phyloP scores from a whole-genome alignment of 1,140 invertebrate genomes.

The Drosophila arizonae region DNA sequence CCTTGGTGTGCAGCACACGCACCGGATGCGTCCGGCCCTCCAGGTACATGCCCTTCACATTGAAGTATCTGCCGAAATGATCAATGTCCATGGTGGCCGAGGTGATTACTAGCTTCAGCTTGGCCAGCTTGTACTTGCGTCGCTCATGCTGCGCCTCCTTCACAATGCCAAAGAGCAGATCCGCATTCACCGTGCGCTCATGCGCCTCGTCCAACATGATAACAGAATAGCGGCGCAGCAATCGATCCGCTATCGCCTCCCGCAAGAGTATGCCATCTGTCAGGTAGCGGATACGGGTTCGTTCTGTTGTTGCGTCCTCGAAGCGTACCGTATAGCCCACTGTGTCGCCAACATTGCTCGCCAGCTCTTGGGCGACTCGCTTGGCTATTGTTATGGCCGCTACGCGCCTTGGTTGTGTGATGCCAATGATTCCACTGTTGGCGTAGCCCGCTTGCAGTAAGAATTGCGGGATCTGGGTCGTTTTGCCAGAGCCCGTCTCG shows the following conservation, averaged over 20 bases:
- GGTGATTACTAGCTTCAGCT: slow-evolving; percentile 93
- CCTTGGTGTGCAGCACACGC: slow-evolving; percentile 89
- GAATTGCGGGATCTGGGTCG: slow-evolving; percentile 94
- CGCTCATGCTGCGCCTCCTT: slow-evolving; percentile 90
- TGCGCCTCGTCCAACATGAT: slow-evolving; percentile 99
- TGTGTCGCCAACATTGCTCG: slow-evolving; percentile 85
- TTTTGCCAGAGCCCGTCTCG: slow-evolving; percentile 95
- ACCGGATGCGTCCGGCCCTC: slow-evolving; percentile 95
- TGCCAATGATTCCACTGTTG: slow-evolving; percentile 86
- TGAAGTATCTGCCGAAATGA: slow-evolving; percentile 95
- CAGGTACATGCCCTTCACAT: slow-evolving; percentile 93
- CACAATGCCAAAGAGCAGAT: slow-evolving; percentile 94
- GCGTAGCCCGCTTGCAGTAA: slow-evolving; percentile 86
- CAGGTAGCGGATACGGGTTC: slow-evolving; percentile 92
- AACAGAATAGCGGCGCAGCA: slow-evolving; percentile 88
- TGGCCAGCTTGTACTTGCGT: slow-evolving; percentile 84
- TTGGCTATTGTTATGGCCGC: slow-evolving; percentile 95
- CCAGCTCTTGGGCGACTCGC: slow-evolving; percentile 92
- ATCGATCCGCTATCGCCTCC: slow-evolving; percentile 89
- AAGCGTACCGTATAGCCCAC: slow-evolving; percentile 93
- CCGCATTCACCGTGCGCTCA: slow-evolving; percentile 97
- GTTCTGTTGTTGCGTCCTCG: slow-evolving; percentile 89
- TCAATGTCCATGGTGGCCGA: slow-evolving; percentile 98
- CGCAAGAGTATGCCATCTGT: slow-evolving; percentile 96
- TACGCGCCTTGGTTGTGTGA: slow-evolving; percentile 95